Evolutionary conservation across 1,140 invertebrate species (phyloP).

Genomic region (Conus ventricosus): DNA sequence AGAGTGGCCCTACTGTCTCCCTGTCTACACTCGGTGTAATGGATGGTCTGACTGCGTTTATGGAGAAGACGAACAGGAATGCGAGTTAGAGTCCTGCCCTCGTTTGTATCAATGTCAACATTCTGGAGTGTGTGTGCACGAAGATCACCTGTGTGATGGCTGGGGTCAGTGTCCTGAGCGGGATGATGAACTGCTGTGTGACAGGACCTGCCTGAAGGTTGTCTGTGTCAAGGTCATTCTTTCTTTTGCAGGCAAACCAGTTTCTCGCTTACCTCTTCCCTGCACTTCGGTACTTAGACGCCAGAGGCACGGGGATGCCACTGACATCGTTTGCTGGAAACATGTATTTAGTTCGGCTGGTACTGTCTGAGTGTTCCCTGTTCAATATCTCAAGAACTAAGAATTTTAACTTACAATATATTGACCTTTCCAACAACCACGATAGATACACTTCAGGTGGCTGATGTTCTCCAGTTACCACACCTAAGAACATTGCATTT

Average conservation of each 20-base stretch:
- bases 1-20: background rate
- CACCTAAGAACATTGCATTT: too few species aligned
- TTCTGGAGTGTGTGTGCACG: conserved; percentile 32
- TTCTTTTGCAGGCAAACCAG: background rate
- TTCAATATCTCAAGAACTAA: too few species aligned
- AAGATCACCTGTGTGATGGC: conserved; percentile 21
- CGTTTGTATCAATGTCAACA: conserved; percentile 29
- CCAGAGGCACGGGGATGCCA: background rate
- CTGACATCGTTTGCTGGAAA: background rate
- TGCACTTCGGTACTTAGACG: background rate
- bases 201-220: conserved; percentile 45
- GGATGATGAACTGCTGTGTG: conserved; percentile 41
- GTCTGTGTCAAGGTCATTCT: conserved; percentile 19
- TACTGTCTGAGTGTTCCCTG: too few species aligned
- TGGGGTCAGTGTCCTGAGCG: conserved; percentile 34
- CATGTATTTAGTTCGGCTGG: background rate
- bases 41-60: conserved; percentile 18
- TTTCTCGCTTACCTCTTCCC: background rate
- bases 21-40: conserved; percentile 11
- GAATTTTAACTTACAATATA: too few species aligned
- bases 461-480: too few species aligned
- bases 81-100: conserved; percentile 24
- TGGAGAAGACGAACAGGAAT: background rate
- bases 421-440: too few species aligned
- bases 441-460: too few species aligned